Percentiles rank a stretch among this genome's conserved stretches.
These are phyloP conservation scores for Meganola albula DNA, from an alignment of 2,888 invertebrate species.

Conservation along the genomic window DNA sequence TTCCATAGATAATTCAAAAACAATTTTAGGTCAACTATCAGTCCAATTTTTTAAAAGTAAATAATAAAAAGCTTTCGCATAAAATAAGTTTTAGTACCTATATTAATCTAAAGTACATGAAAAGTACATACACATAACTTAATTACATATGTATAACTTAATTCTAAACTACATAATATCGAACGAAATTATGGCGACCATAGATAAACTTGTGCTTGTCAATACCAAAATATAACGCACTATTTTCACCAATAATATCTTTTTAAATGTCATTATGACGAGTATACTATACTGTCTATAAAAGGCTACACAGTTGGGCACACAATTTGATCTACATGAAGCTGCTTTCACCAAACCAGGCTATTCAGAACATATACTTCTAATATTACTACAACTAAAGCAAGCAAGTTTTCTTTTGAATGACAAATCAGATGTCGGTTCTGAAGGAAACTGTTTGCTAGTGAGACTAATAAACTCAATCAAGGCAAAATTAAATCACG, in stretches of 20 bases:
- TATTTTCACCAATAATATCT: conserved; percentile 66
- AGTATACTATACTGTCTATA: conserved; percentile 67
- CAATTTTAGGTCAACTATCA: too few relatives aligned
- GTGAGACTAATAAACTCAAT: too few relatives aligned
- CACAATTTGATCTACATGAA: conserved; percentile 64
- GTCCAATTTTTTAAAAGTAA: too few relatives aligned
- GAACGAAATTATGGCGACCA: conserved; percentile 29
- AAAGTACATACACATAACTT: conserved; percentile 22
- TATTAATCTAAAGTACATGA: conserved; percentile 14
- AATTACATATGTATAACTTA: conserved; percentile 24
- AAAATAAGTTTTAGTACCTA: conserved; percentile 11
- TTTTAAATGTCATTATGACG: conserved; percentile 57
- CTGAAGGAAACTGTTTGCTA: too few relatives aligned
- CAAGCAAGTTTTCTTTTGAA: too few relatives aligned
- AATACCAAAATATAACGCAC: conserved; percentile 30
- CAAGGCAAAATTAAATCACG: too few relatives aligned
- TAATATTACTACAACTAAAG: neutral
- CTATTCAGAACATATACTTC: conserved; percentile 1
- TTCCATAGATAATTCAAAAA: too few relatives aligned
- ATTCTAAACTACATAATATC: conserved; percentile 28
- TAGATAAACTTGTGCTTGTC: conserved; percentile 31
- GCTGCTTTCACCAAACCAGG: conserved; percentile 27
- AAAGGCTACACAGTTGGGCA: conserved; percentile 58
- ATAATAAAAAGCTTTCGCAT: neutral
- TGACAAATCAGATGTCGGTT: too few relatives aligned